Evolutionary conservation across 2,888 invertebrate species (phyloP).

Genomic region (Epiblema foenella): DNA sequence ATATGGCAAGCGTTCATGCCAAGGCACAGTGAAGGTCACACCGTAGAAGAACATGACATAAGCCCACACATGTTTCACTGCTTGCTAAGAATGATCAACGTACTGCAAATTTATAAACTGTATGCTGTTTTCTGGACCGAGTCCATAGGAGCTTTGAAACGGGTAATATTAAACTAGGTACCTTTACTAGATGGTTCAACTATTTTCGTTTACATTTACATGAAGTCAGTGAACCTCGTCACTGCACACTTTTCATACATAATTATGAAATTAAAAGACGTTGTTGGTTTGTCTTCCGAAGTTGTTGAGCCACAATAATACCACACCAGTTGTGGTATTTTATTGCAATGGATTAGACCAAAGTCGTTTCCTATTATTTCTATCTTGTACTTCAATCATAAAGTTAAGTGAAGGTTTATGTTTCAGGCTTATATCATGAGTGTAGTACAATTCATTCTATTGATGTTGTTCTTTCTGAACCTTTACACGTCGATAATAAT

Average conservation of each 20-base stretch:
- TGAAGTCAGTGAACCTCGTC: no score
- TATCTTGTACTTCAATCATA: not conserved
- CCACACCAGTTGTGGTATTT: no score
- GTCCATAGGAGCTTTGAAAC: constrained; percentile 73
- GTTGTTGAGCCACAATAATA: no score
- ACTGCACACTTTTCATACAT: no score
- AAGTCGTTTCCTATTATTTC: not conserved
- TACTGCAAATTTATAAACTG: constrained; percentile 77
- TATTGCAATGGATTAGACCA: not conserved
- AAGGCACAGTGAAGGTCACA: constrained; percentile 69
- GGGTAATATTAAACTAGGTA: constrained; percentile 57
- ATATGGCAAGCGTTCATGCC: constrained; percentile 66
- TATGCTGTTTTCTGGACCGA: constrained; percentile 75
- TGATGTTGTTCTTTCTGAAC: constrained; percentile 78
- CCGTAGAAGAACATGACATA: constrained; percentile 57
- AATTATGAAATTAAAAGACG: no score
- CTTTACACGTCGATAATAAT: constrained; percentile 75
- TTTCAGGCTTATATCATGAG: constrained; percentile 81
- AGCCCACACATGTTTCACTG: constrained; percentile 73
- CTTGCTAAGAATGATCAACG: constrained; percentile 68
- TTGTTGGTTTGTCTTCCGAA: no score
- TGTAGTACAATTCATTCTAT: constrained; percentile 76
- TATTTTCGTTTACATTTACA: not conserved
- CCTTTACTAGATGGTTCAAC: not conserved
- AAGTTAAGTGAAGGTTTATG: constrained; percentile 3